phyloP scores from a whole-genome alignment of 2,888 invertebrate species.

The Hyposoter dolosus region DNA sequence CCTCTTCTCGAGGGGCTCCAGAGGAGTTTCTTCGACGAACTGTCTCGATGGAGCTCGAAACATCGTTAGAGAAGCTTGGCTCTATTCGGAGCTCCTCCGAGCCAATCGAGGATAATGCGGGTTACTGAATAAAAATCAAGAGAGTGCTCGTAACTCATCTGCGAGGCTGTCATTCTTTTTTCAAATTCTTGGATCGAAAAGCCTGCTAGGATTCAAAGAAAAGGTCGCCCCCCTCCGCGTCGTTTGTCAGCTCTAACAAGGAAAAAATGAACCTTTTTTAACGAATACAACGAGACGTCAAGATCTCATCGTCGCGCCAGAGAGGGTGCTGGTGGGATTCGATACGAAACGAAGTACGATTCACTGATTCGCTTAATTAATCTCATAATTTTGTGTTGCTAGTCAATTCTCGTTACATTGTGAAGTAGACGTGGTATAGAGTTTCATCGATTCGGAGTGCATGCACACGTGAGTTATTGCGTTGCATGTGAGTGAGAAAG shows the following conservation, averaged over 20 bases:
- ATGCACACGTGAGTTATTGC: background rate
- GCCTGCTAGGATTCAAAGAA: background rate
- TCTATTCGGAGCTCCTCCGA: background rate
- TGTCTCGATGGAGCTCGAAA: conserved; percentile 46
- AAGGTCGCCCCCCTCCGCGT: background rate
- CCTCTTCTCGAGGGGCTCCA: conserved; percentile 31
- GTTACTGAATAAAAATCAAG: background rate
- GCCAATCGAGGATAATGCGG: conserved; percentile 1
- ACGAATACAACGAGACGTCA: conserved; percentile 29
- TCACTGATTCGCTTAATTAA: conserved; percentile 59
- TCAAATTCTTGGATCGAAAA: background rate
- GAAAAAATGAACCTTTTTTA: background rate
- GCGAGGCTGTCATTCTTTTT: background rate
- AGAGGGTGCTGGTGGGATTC: background rate
- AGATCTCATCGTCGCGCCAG: conserved; percentile 9
- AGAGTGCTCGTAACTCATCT: background rate
- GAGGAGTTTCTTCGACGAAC: conserved; percentile 23
- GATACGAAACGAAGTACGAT: conserved; percentile 25
- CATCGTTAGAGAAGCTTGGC: conserved; percentile 65
- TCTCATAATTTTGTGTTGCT: conserved; percentile 51
- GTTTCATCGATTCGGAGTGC: conserved; percentile 25
- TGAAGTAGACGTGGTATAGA: background rate
- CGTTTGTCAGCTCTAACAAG: background rate
- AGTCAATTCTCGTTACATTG: background rate
- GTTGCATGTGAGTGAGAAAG: background rate